Base-by-base conservation (phyloP, 2,797 vertebrate genomes). In the Bryconaethiops microstoma region DNA sequence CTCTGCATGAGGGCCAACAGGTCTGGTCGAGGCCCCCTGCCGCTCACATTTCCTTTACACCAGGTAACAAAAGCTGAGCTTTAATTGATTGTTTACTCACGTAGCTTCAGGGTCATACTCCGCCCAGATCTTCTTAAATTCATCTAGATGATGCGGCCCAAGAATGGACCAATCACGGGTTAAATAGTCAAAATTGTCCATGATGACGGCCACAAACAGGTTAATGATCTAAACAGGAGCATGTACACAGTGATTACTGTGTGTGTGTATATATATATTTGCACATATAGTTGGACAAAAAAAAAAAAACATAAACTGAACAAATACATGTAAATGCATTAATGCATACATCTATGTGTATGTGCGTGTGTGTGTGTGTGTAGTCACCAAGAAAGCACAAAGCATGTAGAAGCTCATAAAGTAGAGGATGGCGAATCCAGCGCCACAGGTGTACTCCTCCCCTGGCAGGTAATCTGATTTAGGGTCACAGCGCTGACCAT, bases 351-450 rank as follows among this genome's bases (percentile, higher is more conserved):
- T 29, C 29, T 29, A 29, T 29, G 29, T 29, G 29, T 29, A 29
- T 29, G 29, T 29, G 29, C 3, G 29, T 29, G 29, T 29, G 29
- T 29, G 29, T 29, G 29, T 29, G 29, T 29, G 29, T 29, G 29
- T 29, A 29, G 29, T 42, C 59, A 59, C 98, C 98, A 99, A 93
- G 88, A 99, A 99, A 0, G 98, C 98, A 79, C 98, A 99, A 59
- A 99, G 96, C 98, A 99, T 99, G 88, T 99, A 99, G 92, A 99
- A 99, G 85, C 95, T 99, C 93, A 99, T 99, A 89, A 99, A 99
- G 90, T 99, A 99, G 87, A 99, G 94, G 2, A 99, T 97, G 83
- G 98, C 96, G 59, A 99, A 99, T 90, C 95, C 94, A 87, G 95
- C 99, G 65, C 98, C 98, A 5, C 98, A 99, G 0, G 95, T 96